Conservation (phyloP, 2,113 vertebrate genomes). For the Pangasianodon hypophthalmus region DNA sequence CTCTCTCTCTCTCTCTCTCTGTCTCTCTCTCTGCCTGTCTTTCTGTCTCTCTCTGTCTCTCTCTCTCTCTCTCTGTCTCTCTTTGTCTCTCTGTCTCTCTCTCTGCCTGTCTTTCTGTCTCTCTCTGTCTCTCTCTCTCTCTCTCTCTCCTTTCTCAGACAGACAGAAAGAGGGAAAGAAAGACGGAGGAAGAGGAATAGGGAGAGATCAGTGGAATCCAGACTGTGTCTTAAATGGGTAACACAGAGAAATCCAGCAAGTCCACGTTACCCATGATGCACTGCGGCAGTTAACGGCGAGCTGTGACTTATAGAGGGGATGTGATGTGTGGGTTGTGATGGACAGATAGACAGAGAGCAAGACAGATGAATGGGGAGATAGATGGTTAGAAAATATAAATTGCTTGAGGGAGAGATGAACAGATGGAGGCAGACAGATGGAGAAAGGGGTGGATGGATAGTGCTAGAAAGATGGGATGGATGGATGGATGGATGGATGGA, state of each 20-base stretch:
- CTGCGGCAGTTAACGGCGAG: background rate
- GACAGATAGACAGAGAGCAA: background rate
- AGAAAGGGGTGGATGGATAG: background rate
- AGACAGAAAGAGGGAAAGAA: background rate
- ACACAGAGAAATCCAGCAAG: background rate
- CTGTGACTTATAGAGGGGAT: background rate
- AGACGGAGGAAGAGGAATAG: background rate
- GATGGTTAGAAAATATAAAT: background rate
- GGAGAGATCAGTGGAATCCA: background rate
- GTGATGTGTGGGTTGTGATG: background rate
- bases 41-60: background rate
- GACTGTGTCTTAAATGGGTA: background rate
- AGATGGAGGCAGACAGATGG: background rate
- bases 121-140: no score
- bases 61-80: no score
- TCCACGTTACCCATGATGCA: background rate
- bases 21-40: no score
- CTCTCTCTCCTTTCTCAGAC: background rate
- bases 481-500: background rate
- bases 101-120: no score
- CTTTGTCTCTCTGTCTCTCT: no score
- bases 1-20: accelerated
- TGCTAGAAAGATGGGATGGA: background rate
- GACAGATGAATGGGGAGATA: background rate
- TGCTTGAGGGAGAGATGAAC: background rate